Percentiles rank a stretch among this genome's conserved stretches.
These are phyloP conservation scores for Boloria euphrosyne DNA, from an alignment of 2,888 invertebrate species.

Conservation along the genomic window DNA sequence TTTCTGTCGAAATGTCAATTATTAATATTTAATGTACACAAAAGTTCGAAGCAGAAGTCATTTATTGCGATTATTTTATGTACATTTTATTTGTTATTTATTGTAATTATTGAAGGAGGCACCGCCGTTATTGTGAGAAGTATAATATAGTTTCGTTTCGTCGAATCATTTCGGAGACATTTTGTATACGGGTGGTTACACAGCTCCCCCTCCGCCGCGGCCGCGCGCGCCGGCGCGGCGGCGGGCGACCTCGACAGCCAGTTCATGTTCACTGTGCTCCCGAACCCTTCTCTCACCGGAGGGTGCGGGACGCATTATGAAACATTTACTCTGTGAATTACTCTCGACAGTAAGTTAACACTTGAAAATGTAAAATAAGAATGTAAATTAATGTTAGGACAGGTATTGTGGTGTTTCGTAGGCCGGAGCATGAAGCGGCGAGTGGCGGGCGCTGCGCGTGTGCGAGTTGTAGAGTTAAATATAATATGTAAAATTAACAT, in stretches of 20 bases:
- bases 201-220: conserved; percentile 45
- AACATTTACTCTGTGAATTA: not conserved
- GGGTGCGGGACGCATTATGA: not conserved
- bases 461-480: conserved; percentile 75
- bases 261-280: not conserved
- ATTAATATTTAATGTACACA: conserved; percentile 50
- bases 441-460: conserved; percentile 57
- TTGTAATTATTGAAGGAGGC: conserved; percentile 41
- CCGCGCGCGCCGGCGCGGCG: conserved; percentile 28
- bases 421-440: conserved; percentile 47
- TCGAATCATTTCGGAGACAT: conserved; percentile 35
- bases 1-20: conserved; percentile 51
- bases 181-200: conserved; percentile 27
- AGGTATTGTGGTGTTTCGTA: conserved; percentile 41
- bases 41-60: conserved; percentile 45
- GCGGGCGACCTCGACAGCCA: not conserved
- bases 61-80: conserved; percentile 34
- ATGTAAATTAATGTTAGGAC: conserved; percentile 19
- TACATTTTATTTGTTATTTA: conserved; percentile 25
- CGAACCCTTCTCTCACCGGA: no score
- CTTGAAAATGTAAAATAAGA: conserved; percentile 7
- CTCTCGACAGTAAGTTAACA: conserved; percentile 14
- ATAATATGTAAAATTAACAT: conserved; percentile 79
- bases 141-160: conserved; percentile 69
- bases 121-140: conserved; percentile 62